Base-by-base conservation (phyloP, 2,888 invertebrate genomes). In the Lamproptera curius region DNA sequence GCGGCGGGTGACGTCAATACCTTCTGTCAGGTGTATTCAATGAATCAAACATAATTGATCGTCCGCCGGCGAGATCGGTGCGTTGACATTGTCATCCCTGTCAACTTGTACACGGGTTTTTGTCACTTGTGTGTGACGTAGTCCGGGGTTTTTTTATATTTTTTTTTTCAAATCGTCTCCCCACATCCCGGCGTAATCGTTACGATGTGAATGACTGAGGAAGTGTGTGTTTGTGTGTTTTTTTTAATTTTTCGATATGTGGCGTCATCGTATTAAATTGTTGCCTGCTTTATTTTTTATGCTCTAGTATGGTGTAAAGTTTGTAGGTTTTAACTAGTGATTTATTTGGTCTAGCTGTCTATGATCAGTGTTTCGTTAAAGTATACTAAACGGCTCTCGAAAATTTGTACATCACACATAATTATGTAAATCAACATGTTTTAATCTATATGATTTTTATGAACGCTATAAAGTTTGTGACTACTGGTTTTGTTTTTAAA, bases 21-120 rank as follows among this genome's bases (percentile, higher is more conserved):
- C 63, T 58, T 61, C 62, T 65, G 72, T 70, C 70, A 63, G 67
- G 65, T 65, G 70, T 61, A 72, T 61, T 70, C 82, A 78, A 80
- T 80, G 79, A 76, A 77, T 80, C 82, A 81, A 75, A 77, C 65
- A 78, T 86, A 81, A 86, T 85, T 80, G 85, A 86, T 86, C 70
- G 71, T 67, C 68, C 65, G 63, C 55, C 58, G 58, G 55, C 55
- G 50, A 57, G 63, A 57, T 59, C 59, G 59, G 31, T 47, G 57
- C 64, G 63, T 65, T 62, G 65, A 62, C 63, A 54, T 61, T 65
- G 65, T 67, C 65, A 63, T 46, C 51, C 50, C 62, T 73, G 73
- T 76, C 76, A 69, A 67, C 66, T 66, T 60, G 62, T 70, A 76
- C 79, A 76, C 65, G 67, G 65, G 66, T 71, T 78, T 74, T 78